Base-by-base conservation (phyloP, 1,140 invertebrate genomes). In the Ctenoplectra terminalis region DNA sequence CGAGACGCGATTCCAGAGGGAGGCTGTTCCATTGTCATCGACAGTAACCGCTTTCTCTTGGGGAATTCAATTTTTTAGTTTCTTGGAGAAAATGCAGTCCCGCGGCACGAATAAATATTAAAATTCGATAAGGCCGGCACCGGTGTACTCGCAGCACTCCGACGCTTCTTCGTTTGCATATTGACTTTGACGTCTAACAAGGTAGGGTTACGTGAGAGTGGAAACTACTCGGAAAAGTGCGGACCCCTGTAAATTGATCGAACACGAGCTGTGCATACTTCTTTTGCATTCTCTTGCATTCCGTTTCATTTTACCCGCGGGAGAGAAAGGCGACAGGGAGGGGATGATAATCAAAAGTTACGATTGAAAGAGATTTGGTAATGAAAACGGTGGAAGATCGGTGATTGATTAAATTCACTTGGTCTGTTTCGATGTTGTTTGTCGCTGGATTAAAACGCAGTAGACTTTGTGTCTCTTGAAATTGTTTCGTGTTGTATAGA, bases 11-110 rank as follows among this genome's bases (percentile, higher is more conserved):
- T 90, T 81, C 76, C 73, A 73, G 52, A 2, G 52, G 66, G 54
- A 71, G 64, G 52, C 15, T 50, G 37, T 17, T 58, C 81, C 71
- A 87, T 87, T 87, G 84, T 87, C 80, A 74, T 77, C 54, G 60
- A 56, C 71, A 40, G 64, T 72, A 83, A 80, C 58, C 71, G 73
- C 50, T 58, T 60, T 54, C 73, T 54, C 20, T 40, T 15, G 2
- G n/a, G 67, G 72, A 88, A 87, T 85, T 85, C 71, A 83, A 85
- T 85, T 85, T 85, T 87, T 82, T 87, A 80, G 63, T 83, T 87
- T 77, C 37, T 60, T 37, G 66, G 20, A 43, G 61, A 29, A 72
- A 61, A 40, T 37, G 48, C 34, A 37, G 69, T 37, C 61, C 48
- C 64, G 40, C 58, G 61, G 83, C 67, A 48, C 50, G 66, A 61